Evolutionary conservation across 2,113 vertebrate species (phyloP), one percentile per base, ranked within the genome.

Genomic region (Barnardius zonarius): DNA sequence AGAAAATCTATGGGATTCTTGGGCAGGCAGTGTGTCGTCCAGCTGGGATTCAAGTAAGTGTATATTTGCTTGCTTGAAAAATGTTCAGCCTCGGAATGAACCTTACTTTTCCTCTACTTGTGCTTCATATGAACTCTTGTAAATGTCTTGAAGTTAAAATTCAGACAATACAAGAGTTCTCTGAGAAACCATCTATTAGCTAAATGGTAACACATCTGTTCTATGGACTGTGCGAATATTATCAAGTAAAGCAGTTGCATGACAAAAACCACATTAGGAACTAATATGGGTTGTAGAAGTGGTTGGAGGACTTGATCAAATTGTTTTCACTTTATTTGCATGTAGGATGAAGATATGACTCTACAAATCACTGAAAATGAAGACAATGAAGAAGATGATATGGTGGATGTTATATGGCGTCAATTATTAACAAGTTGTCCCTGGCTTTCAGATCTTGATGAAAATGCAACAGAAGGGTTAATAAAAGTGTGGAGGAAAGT

Each of bases 21-120:
- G 99, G 99, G 17, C 99, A 99, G 94, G 99, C 99, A 66, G 99
- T 99, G 96, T 99, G 99, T 97, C 98, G 99, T 28, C 99, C 99
- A 37, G 99, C 99, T 14, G 99, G 99, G 52, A 99, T 99, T 96
- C 99, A 99, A 98, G 99, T 99, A 94, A 97, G 97, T 89, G 72
- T 35, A 28, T 63, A 95, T 48, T 30, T 59, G 4, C 25, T 67
- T 74, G 10, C 23, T 80, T 72, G 13, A 61, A 88, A 83, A 64
- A 37, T 10, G 8, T 44, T 74, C 55, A 30, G 0, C 49, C 78
- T 92, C 37, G 44, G 11, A 2, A 20, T 66, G 66, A 70, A 17
- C 23, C 18, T 57, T 61, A 10, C 22, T 80, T 69, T 88, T 78
- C 43, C 9, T 90, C 44, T 68, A 44, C 11, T 74, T 80, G 13